phyloP scores from a whole-genome alignment of 2,113 vertebrate species.

The Lasiurus cinereus region DNA sequence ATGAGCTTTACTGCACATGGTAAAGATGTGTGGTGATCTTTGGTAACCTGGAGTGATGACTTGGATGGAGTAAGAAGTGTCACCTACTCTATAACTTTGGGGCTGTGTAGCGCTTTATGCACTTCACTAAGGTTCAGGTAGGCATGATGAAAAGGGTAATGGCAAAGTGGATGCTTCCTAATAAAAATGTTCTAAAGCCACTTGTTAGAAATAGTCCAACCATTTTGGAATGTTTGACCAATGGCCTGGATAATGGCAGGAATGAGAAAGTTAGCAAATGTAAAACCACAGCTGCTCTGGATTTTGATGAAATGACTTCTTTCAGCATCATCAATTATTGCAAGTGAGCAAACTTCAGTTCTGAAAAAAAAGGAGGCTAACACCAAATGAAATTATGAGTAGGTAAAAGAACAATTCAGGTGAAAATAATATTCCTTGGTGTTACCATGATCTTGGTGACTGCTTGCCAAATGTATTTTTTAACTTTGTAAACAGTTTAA shows the following conservation, averaged over 20 bases:
- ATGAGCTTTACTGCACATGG: not conserved
- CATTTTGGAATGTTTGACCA: slow-evolving; percentile 56
- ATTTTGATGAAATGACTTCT: slow-evolving; percentile 51
- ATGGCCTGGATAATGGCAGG: slow-evolving; percentile 46
- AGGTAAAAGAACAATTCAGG: not conserved
- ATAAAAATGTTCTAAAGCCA: not conserved
- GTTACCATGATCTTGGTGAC: not conserved
- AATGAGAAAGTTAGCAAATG: slow-evolving; percentile 9
- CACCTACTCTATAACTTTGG: not conserved
- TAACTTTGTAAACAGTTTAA: not conserved
- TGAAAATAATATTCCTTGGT: not conserved
- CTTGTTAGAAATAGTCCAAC: not conserved
- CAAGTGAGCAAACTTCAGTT: slow-evolving; percentile 43
- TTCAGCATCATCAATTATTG: slow-evolving; percentile 53
- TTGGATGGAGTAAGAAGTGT: not conserved
- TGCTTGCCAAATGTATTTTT: not conserved
- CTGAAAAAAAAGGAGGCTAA: slow-evolving; percentile 40
- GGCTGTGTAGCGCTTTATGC: rapidly evolving
- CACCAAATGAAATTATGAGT: slow-evolving; percentile 51
- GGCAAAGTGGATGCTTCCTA: not conserved
- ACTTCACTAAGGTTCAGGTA: not conserved
- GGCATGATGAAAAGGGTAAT: not conserved
- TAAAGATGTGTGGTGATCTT: not conserved
- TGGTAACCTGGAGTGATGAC: not conserved
- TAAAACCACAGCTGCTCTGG: not conserved